Base-by-base conservation (phyloP, 1,140 invertebrate genomes). In the Asobara japonica region DNA sequence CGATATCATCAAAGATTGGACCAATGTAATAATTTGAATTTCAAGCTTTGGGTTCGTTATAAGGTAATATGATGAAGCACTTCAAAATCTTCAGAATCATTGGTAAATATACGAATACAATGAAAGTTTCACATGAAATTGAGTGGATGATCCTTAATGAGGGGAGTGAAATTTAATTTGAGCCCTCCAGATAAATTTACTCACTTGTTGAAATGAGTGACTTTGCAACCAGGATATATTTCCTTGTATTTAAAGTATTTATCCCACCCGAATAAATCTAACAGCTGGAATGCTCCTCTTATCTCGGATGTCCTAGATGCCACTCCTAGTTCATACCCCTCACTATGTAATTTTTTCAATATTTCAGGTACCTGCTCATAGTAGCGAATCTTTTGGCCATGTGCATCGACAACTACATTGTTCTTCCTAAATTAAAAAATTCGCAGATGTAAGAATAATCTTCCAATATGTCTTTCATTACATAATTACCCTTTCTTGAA, bases 161-260 rank as follows among this genome's bases (percentile, higher is more conserved):
- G 74, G 3, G 60, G 73, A 11, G n/a, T 72, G 7, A 65, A 36
- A 30, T 66, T 73, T 13, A 71, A 71, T 71, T 27, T 33, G 7
- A 18, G 48, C 36, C 33, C 11, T 65, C 67, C 16, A 25, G 10
- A 11, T 22, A 61, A 25, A 10, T 38, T 11, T 51, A 86, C 86
- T 88, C 89, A 93, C 93, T 87, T 89, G 65, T 88, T 84, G 84
- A 94, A 94, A 86, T 95, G 93, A 62, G 83, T 88, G 10, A 88
- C 84, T 89, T 95, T 94, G 69, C 82, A 86, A 18, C 93, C 93
- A 29, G 93, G 93, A 88, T 92, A 94, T 72, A 95, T 94, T 87
- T 95, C 91, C 80, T 90, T 90, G 76, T 92, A 92, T 18, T 87
- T 86, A 76, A 95, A 91, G 84, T 91, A 94, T 77, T 91, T 89